Evolutionary conservation across 2,797 vertebrate genomes (phyloP).

Genomic region (Eulemur mongoz): DNA sequence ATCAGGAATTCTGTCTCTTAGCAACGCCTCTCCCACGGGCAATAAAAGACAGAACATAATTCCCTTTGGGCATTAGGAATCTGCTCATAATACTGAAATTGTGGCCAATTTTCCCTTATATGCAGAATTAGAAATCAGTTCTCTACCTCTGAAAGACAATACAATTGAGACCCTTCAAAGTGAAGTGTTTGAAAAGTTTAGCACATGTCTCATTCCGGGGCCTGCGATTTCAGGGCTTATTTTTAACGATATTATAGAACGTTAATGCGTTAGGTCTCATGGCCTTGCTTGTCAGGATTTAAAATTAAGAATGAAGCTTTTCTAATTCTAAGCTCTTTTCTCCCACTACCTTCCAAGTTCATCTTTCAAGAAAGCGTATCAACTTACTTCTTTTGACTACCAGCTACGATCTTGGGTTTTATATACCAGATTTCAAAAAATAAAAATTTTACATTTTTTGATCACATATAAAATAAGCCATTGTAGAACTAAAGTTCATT

Average conservation of each 20-base stretch:
- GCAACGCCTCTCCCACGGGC: slow-evolving; percentile 83
- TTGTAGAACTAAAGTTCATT: not conserved
- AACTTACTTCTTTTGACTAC: slow-evolving; percentile 1
- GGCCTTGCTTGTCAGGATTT: not conserved
- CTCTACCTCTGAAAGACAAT: slow-evolving; percentile 39
- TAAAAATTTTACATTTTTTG: slow-evolving; percentile 27
- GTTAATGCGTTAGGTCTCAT: not conserved
- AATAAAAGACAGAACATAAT: slow-evolving; percentile 77
- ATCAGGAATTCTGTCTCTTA: slow-evolving; percentile 82
- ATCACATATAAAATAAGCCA: slow-evolving; percentile 10
- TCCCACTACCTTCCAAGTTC: slow-evolving; percentile 5
- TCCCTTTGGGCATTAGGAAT: slow-evolving; percentile 72
- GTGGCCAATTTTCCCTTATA: slow-evolving; percentile 52
- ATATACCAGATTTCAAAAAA: slow-evolving; percentile 39
- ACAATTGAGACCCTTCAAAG: slow-evolving; percentile 18
- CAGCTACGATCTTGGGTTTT: slow-evolving; percentile 21
- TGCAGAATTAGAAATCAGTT: slow-evolving; percentile 58
- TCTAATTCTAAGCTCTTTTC: not conserved
- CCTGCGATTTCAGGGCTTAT: not conserved
- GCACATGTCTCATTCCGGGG: not conserved
- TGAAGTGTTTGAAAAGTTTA: slow-evolving; percentile 13
- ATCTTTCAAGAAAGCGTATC: slow-evolving; percentile 10
- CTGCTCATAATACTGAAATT: slow-evolving; percentile 63
- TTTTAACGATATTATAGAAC: slow-evolving; percentile 25
- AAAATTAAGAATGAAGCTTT: slow-evolving; percentile 55